Base-by-base conservation (phyloP, 2,113 vertebrate genomes). In the Cranoglanis bouderius region DNA sequence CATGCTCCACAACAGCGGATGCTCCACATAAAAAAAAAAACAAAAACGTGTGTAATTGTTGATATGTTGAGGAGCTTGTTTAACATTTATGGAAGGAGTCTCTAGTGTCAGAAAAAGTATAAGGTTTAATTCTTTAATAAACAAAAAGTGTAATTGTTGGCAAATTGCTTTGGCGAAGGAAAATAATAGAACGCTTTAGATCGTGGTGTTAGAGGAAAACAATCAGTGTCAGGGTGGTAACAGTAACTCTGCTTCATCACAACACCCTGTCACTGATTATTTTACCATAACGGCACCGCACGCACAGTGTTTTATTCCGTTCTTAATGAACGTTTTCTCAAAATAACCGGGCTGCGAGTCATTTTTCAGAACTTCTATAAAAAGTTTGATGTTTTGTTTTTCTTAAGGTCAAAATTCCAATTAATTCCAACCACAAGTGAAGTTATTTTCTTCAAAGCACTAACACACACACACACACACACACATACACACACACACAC, bases 371-470 rank as follows among this genome's bases (percentile, higher is more conserved):
- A 38, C 8, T 74, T 43, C 3, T 4, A 10, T 21, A 6, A 2
- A 8, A 43, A 43, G 21, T 74, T 10, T 74, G 24, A 24, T 74
- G 35, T 24, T 74, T 43, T 74, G 72, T 74, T 74, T 43, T 74
- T 43, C 72, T 74, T 74, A 74, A 74, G 72, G 72, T 74, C 72
- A 74, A 74, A 43, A 40, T 26, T 43, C 72, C 38, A 74, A 74
- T 74, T 74, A 74, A 74, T 74, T 74, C 38, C 35, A 43, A 43
- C 19, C 18, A 43, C 72, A 74, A 43, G 19, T 74, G 35, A 74
- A 74, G 72, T 74, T 40, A 74, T 74, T 40, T 74, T 74, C 72
- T 74, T 74, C 38, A 74, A 74, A 24, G 72, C 38, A 2, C 13
- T 53, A 12, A 32, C 29, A 81, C 29, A 53, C 49, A 51, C 46